Conservation (phyloP, 2,888 invertebrate species). For the Acrobasis repandana region DNA sequence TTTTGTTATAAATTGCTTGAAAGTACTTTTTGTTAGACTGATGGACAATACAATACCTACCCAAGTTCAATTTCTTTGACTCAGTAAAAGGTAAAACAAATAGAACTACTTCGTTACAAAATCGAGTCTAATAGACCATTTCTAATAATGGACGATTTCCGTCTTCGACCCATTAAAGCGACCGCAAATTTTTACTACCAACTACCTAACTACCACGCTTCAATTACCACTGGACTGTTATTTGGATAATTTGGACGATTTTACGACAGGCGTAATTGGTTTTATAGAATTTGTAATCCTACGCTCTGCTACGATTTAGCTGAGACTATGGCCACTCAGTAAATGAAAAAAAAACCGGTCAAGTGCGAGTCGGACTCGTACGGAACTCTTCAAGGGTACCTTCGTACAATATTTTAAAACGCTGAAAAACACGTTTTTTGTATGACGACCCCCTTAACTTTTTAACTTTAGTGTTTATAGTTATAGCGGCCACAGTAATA, state of each 20-base stretch:
- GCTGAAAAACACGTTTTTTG: too few species aligned
- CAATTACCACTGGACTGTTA: conserved; percentile 34
- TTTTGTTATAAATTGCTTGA: too few species aligned
- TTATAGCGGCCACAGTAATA: too few species aligned
- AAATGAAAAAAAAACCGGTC: too few species aligned
- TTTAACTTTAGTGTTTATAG: too few species aligned
- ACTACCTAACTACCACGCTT: conserved; percentile 37
- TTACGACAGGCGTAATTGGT: conserved; percentile 15
- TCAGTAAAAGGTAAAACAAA: not conserved
- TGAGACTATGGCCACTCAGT: too few species aligned
- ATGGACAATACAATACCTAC: too few species aligned
- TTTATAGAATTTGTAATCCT: not conserved
- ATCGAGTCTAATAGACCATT: conserved; percentile 48
- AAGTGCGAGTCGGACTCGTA: too few species aligned
- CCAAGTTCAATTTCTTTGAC: not conserved
- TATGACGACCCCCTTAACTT: too few species aligned
- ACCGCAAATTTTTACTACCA: conserved; percentile 48
- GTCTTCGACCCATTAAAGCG: conserved; percentile 45
- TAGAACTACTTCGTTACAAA: conserved; percentile 33
- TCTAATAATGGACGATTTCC: conserved; percentile 43
- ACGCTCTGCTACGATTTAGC: not conserved
- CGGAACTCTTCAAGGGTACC: too few species aligned
- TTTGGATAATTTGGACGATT: conserved; percentile 19
- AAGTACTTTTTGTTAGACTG: too few species aligned
- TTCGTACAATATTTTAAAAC: too few species aligned